phyloP scores from a whole-genome alignment of 2,797 vertebrate species.

The Squalus acanthias region DNA sequence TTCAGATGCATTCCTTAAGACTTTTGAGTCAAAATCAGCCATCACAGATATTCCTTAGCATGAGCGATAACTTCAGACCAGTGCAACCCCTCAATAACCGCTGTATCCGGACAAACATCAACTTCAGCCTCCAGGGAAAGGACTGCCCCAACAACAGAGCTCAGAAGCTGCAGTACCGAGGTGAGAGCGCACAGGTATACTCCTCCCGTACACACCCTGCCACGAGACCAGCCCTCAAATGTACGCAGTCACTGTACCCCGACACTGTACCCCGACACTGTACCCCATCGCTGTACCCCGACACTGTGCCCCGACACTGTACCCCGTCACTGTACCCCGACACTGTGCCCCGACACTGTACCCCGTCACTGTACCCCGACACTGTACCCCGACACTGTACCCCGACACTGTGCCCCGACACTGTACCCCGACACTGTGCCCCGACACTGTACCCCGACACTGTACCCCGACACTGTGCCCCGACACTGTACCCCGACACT shows the following conservation, averaged over 20 bases:
- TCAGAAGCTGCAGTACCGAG: constrained; percentile 97
- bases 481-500: too few relatives aligned
- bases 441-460: too few relatives aligned
- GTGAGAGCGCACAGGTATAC: constrained; percentile 52
- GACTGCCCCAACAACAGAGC: constrained; percentile 97
- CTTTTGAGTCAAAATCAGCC: constrained; percentile 98
- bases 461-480: too few relatives aligned
- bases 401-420: too few relatives aligned
- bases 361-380: too few relatives aligned
- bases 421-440: too few relatives aligned
- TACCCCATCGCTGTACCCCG: too few relatives aligned
- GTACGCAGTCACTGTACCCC: background rate
- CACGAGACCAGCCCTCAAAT: too few relatives aligned
- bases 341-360: background rate
- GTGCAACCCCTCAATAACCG: constrained; percentile 95
- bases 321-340: background rate
- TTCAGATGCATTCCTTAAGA: constrained; percentile 92
- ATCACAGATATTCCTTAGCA: constrained; percentile 97
- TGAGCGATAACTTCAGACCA: constrained; percentile 95
- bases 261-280: background rate
- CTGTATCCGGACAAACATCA: constrained; percentile 97
- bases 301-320: background rate
- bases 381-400: too few relatives aligned
- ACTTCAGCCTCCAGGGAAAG: constrained; percentile 97
- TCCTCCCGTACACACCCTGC: background rate